These are phyloP conservation scores for Enhydra lutris DNA, from an alignment of 2,113 vertebrate genomes.

Conservation along the genomic window DNA sequence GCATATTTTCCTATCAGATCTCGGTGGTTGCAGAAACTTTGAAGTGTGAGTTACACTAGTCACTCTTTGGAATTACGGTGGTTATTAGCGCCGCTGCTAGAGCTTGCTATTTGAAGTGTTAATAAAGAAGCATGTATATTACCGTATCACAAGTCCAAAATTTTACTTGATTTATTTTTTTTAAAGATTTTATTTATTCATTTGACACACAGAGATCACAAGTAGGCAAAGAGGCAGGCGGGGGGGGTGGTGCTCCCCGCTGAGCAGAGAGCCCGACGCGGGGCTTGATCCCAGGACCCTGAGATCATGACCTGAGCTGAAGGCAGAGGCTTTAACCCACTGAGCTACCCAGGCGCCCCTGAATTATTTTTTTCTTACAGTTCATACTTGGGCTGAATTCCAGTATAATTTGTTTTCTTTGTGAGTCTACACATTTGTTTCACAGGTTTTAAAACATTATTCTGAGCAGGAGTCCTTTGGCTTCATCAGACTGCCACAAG, in stretches of 20 bases:
- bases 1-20: not conserved
- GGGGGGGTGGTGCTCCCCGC: no score
- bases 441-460: not conserved
- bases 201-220: no score
- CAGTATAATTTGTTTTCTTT: not conserved
- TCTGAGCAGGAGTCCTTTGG: not conserved
- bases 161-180: not conserved
- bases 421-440: not conserved
- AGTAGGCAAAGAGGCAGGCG: no score
- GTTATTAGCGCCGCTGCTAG: not conserved
- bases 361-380: not conserved
- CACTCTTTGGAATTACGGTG: not conserved
- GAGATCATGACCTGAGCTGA: no score
- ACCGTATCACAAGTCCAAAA: not conserved
- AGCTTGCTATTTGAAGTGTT: not conserved
- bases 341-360: not conserved
- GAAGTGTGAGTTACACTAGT: not conserved
- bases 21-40: not conserved
- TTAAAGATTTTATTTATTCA: no score
- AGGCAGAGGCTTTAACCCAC: no score
- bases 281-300: no score
- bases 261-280: no score
- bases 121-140: not conserved
- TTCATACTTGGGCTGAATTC: constrained; percentile 4
- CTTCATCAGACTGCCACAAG: not conserved